Base-by-base conservation (phyloP, 1,140 invertebrate genomes). In the Oryctes rhinoceros region DNA sequence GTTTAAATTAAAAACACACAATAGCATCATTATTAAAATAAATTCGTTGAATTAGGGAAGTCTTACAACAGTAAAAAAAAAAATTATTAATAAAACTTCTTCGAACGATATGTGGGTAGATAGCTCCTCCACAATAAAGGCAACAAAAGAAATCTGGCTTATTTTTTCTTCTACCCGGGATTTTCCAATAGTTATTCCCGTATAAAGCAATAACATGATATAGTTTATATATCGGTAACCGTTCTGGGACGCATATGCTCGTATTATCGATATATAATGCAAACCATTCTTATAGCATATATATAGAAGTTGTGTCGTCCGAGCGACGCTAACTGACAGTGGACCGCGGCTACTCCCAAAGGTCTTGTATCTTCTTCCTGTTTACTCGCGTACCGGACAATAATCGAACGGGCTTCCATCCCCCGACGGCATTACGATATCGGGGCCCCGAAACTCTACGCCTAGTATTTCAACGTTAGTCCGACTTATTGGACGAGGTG, bases 311-410 rank as follows among this genome's bases (percentile, higher is more conserved):
- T 71, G 65, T 59, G 53, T 59, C 53, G 53, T 59, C 53, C 53
- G n/a, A 59, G 18, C 20, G 65, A 71, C 24, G 65, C 24, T 71
- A 71, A 71, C 65, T 71, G 65, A 71, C 20, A 71, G 24, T 71
- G 65, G 65, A 71, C 65, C 65, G 24, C 65, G 11, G 65, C 65
- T 18, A 59, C 44, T 80, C 79, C 79, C 79, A 39, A 77, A 44
- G 79, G 79, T 71, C 71, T 77, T 80, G 79, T 80, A 80, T 80
- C 74, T 80, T 71, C 79, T 75, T 80, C 79, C 65, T 71, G 65
- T 80, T 80, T 80, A 80, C 79, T 80, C 75, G 44, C 35, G 53
- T 76, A 80, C 62, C 44, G 79, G 79, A 80, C 79, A 80, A 80
- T 80, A 80, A 80, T 80, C 79, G 79, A 80, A 77, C 71, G 48